Base-by-base conservation (phyloP, 2,888 invertebrate species). In the Oligia fasciuncula region DNA sequence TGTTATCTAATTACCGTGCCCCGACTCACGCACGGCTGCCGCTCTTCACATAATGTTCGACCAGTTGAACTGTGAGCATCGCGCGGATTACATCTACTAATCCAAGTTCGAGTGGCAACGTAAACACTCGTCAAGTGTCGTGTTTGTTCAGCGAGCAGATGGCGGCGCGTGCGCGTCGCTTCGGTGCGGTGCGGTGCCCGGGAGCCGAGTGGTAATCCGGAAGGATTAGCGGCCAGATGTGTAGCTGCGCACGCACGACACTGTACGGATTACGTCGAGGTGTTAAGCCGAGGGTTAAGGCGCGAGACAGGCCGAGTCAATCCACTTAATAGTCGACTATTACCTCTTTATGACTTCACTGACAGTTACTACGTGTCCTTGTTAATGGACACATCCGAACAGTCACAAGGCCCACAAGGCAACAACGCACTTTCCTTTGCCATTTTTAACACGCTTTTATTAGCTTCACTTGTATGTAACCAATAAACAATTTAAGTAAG, bases 261-360 rank as follows among this genome's bases (percentile, higher is more conserved):
- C 54, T 29, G 79, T 43, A 23, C 43, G 88, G 85, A 86, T 85
- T 77, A 81, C 23, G 60, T 8, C 51, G 77, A 85, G 87, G 82
- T 85, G 90, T 74, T 85, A 84, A 88, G 88, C 81, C 80, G 70
- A 54, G 84, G 76, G 80, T 74, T 88, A 83, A 83, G 75, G 77
- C 72, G 49, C 54, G 80, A n/a, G 71, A 29, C 65, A n/a, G 46
- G 65, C 51, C 62, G 46, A 23, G 29, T 19, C 73, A 40, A 65
- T 69, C 68, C 60, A 11, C 60, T 62, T 77, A 67, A 69, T 69
- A 54, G 54, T 51, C 51, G 65, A 43, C 77, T 19, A n/a, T 54
- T 17, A 60, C 40, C 60, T 72, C 63, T 76, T 76, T 63, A 65
- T 66, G 75, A 60, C 75, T 60, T 17, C 63, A 49, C 80, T 65